A percentile compares a stretch with the other conserved stretches of the same genome.
Evolutionary conservation across 2,113 vertebrate species (phyloP).

Genomic region (Gasterosteus aculeatus): DNA sequence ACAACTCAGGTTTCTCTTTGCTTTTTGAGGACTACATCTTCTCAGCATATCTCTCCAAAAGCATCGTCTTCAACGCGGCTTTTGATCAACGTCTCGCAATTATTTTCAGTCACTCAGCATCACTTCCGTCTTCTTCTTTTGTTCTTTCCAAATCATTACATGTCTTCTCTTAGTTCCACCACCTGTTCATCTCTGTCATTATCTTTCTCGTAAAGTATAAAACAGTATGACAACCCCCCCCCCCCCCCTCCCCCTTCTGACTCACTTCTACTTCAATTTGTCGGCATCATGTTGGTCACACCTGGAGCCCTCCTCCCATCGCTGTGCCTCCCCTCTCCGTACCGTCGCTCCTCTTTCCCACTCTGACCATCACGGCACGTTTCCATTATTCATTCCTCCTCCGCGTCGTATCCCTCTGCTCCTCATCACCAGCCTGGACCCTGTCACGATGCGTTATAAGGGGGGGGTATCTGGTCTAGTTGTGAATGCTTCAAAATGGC

Average conservation of each 20-base stretch:
- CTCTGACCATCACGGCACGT: conserved; percentile 46
- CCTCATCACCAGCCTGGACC: conserved; percentile 39
- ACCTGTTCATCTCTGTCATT: conserved; percentile 30
- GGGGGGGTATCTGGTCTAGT: conserved; percentile 21
- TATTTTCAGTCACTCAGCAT: conserved; percentile 16
- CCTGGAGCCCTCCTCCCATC: conserved; percentile 31
- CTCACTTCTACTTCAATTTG: conserved; percentile 35
- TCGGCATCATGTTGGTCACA: conserved; percentile 56
- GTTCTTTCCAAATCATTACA: conserved; percentile 27
- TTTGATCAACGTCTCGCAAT: conserved; percentile 28
- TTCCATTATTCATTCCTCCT: conserved; percentile 58
- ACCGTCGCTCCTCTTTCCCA: conserved; percentile 41
- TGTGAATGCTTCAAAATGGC: conserved; percentile 28
- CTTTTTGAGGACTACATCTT: conserved; percentile 1
- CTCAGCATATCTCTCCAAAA: neutral
- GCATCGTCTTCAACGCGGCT: neutral
- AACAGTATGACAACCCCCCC: conserved; percentile 1
- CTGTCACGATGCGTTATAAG: conserved; percentile 53
- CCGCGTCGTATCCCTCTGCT: conserved; percentile 34
- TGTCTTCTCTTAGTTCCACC: conserved; percentile 32
- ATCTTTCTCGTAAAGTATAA: conserved; percentile 5
- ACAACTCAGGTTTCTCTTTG: conserved; percentile 6
- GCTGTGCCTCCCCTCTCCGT: conserved; percentile 34
- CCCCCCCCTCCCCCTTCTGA: neutral
- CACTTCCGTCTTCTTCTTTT: neutral